Base-by-base conservation (phyloP, 2,888 invertebrate genomes). In the Lasioglossum zephyrum region DNA sequence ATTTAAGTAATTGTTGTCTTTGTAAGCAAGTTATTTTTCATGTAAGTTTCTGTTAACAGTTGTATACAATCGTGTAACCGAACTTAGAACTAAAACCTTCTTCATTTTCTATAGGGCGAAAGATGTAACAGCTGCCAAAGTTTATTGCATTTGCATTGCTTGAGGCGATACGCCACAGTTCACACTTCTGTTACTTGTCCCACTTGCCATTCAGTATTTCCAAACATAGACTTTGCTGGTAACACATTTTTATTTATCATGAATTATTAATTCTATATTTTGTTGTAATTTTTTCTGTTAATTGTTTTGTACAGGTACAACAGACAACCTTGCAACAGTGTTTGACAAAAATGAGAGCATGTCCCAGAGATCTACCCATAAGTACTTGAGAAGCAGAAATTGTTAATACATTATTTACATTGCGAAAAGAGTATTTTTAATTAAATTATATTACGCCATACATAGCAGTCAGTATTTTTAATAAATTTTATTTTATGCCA, bases 11-110 rank as follows among this genome's bases (percentile, higher is more conserved):
- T 44, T 95, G 95, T 82, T 80, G 72, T 49, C 88, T 94, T 47
- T 95, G 95, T 85, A 93, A 91, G 69, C 90, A 93, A 87, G 81
- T 92, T 39, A 85, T 94, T 41, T 94, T 94, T 89, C 87, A 93
- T 85, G 95, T 95, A 92, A 93, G 92, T 16, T 69, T 72, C 16
- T 47, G 57, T 41, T 78, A 75, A n/a, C 39, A 26, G 18, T 63
- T 22, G 60, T 26, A 39, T 26, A 39, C 78, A 41, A 72, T 73
- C 72, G 11, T 36, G 11, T 41, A 53, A 73, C 53, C 57, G 41
- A 36, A 41, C 69, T 47, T n/a, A 4, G 57, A 60, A 73, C n/a
- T 77, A 73, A 69, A 77, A 47, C 44, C 31, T 49, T 74, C 63
- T 76, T 73, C 39, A 75, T 88, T 57, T 76, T 70, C 31, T 66